phyloP scores from a whole-genome alignment of 2,797 vertebrate species.

The Austrolebias charrua region DNA sequence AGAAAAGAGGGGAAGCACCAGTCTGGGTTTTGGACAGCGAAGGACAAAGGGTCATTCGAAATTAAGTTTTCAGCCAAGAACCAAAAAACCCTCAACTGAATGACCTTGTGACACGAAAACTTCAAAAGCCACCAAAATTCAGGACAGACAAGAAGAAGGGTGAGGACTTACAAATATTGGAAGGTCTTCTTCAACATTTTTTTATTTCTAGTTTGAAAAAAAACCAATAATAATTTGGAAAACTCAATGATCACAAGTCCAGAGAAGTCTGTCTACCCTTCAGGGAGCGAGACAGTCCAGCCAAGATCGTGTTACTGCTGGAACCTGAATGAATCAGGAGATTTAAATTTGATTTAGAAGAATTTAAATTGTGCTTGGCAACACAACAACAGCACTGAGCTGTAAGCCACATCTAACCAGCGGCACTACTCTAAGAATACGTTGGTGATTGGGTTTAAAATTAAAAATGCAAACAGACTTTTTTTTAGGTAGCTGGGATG shows the following conservation, averaged over 20 bases:
- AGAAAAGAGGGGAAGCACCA: conserved; percentile 18
- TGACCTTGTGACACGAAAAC: conserved; percentile 7
- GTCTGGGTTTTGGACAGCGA: conserved; percentile 12
- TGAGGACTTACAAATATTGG: conserved; percentile 4
- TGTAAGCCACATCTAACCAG: conserved; percentile 6
- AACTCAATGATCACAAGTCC: background rate
- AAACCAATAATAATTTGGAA: background rate
- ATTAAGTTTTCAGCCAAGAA: conserved; percentile 5
- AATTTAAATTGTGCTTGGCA: conserved; percentile 4
- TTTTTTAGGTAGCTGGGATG: too few relatives aligned
- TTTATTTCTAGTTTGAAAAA: conserved; percentile 7
- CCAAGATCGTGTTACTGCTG: background rate
- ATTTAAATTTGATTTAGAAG: background rate
- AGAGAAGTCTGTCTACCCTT: conserved; percentile 3
- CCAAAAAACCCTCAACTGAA: background rate
- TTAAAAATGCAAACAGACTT: background rate
- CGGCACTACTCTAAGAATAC: conserved; percentile 9
- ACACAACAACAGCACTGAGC: background rate
- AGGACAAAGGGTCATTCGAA: conserved; percentile 15
- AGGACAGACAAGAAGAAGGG: conserved; percentile 3
- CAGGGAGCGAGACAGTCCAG: conserved; percentile 1
- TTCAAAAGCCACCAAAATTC: conserved; percentile 8
- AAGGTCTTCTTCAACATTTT: background rate
- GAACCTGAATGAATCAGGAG: background rate
- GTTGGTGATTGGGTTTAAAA: conserved; percentile 7